Evolutionary conservation across 2,888 invertebrate genomes (phyloP).

Genomic region (Leptopterna dolabrata): DNA sequence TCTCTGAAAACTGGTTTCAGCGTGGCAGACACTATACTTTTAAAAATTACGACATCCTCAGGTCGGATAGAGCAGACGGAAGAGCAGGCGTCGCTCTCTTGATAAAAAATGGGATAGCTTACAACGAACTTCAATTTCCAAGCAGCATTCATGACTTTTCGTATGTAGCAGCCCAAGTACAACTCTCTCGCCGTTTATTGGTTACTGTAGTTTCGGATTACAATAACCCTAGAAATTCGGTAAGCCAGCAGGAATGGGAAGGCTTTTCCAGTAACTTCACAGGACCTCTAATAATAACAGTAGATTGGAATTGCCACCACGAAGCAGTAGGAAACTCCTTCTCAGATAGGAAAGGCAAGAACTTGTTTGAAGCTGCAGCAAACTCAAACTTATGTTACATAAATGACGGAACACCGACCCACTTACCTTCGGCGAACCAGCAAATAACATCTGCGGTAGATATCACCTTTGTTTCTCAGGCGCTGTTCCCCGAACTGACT

Average conservation of each 20-base stretch:
- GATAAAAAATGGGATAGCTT: background rate
- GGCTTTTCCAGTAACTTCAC: background rate
- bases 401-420: background rate
- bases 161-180: background rate
- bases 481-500: background rate
- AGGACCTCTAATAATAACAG: no score
- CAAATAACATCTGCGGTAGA: background rate
- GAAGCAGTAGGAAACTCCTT: background rate
- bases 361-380: no score
- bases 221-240: background rate
- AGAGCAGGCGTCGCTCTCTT: background rate
- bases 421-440: background rate
- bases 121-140: background rate
- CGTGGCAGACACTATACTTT: background rate
- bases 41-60: background rate
- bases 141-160: background rate
- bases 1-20: background rate
- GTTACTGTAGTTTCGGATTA: background rate
- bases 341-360: background rate
- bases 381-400: no score
- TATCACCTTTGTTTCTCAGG: background rate
- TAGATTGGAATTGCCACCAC: background rate
- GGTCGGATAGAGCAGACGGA: background rate
- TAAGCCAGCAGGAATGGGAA: background rate
- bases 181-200: background rate